phyloP scores from a whole-genome alignment of 2,113 vertebrate species.

The Puntigrus tetrazona region DNA sequence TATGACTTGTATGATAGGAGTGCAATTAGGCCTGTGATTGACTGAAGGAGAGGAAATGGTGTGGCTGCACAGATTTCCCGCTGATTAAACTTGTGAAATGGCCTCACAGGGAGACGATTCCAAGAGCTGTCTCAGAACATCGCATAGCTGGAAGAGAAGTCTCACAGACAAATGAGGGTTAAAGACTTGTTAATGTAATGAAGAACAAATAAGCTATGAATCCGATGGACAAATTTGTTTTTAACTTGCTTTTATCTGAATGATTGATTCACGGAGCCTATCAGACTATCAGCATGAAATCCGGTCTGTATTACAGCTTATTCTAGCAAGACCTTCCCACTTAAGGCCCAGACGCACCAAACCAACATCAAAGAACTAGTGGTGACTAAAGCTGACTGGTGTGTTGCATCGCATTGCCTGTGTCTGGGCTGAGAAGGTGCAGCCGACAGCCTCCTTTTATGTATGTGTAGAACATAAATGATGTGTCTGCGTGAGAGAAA shows the following conservation, averaged over 20 bases:
- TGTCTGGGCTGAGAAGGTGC: too few species aligned
- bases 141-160: neutral
- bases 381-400: neutral
- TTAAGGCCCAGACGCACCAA: neutral
- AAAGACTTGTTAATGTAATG: conserved; percentile 3
- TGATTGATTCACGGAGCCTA: neutral
- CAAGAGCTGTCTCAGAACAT: neutral
- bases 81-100: conserved; percentile 64
- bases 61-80: conserved; percentile 53
- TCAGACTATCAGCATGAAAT: neutral
- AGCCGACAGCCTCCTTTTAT: too few species aligned
- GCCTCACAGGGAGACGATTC: conserved; percentile 41
- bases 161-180: neutral
- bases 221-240: neutral
- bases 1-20: conserved; percentile 64
- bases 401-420: neutral
- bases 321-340: neutral
- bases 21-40: conserved; percentile 70
- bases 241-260: neutral
- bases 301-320: neutral
- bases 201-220: neutral
- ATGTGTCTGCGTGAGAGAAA: too few species aligned
- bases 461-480: too few species aligned
- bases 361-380: neutral
- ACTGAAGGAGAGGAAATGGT: conserved; percentile 62